Evolutionary conservation across 53 echinoderm and acorn worm genomes (phyloP).

Genomic region (Paracentrotus lividus): DNA sequence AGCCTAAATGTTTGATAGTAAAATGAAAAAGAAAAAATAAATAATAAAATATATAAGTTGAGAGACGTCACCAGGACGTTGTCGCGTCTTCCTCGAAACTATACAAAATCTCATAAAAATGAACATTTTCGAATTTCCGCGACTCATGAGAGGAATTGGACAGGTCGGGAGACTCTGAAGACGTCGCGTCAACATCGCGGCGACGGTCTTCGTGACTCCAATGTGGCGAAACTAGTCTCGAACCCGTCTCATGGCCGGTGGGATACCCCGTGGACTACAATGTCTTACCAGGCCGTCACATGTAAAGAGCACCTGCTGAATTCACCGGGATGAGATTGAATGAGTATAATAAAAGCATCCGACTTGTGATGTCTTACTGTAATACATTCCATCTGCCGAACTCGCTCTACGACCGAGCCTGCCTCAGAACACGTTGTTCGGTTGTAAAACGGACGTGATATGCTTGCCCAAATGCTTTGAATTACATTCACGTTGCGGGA

Average conservation of each 20-base stretch:
- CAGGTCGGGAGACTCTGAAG: not conserved
- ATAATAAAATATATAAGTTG: too few relatives aligned
- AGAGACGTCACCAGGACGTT: too few relatives aligned
- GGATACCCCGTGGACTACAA: not conserved
- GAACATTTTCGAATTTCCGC: too few relatives aligned
- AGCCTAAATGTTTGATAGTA: too few relatives aligned
- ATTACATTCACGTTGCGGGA: conserved; percentile 73
- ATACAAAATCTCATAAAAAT: too few relatives aligned
- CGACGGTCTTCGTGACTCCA: not conserved
- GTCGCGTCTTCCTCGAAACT: too few relatives aligned
- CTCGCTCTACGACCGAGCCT: conserved; percentile 77
- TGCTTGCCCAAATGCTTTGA: conserved; percentile 73
- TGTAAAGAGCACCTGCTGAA: conserved; percentile 79
- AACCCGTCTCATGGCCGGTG: too few relatives aligned
- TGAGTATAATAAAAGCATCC: conserved; percentile 79
- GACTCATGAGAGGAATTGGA: too few relatives aligned
- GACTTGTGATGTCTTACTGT: conserved; percentile 30
- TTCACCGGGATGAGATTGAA: conserved; percentile 62
- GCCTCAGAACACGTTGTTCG: conserved; percentile 79
- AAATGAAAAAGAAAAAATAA: too few relatives aligned
- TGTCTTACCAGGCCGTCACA: conserved; percentile 87
- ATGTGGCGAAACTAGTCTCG: too few relatives aligned
- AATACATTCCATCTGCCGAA: conserved; percentile 74
- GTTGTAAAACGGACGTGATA: conserved; percentile 71
- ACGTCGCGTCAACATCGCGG: too few relatives aligned